Base-by-base conservation (phyloP, 2,797 vertebrate genomes). In the Lutra lutra region DNA sequence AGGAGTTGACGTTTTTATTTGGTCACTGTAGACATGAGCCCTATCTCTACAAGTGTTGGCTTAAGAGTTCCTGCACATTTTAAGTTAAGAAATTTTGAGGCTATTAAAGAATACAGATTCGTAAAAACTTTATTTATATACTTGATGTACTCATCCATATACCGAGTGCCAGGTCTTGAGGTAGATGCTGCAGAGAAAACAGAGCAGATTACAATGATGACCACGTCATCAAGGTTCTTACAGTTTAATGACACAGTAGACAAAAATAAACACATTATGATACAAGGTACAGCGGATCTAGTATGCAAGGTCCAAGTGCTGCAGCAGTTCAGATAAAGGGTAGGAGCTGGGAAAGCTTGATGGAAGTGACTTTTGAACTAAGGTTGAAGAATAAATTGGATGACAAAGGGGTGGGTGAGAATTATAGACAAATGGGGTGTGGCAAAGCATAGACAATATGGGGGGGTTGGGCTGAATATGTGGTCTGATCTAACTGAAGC, bases 21-120 rank as follows among this genome's bases (percentile, higher is more conserved):
- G 56, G 40, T 80, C 9, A 54, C 70, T 94, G 95, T 89, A 89
- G 38, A 97, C 94, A 66, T 70, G 20, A 72, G 38, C 95, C 11
- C 8, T 35, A 72, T 64, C 38, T n/a, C 2, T 79, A 38, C 93
- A 85, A 82, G 66, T 86, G 12, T 72, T 56, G 88, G 23, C 86
- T 40, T 48, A 62, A 58, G 75, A 77, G 18, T 15, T 79, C 38
- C 15, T 56, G 38, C 46, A 75, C 15, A 38, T 89, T 94, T 91
- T 58, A 32, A 64, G 58, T 78, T 14, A 92, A 95, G 66, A 86
- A 32, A 64, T 66, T 91, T 90, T 78, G 43, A 90, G 12, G 73
- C 25, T 88, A 35, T 80, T 91, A 51, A 95, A 82, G 32, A 78
- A 77, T 73, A 86, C 6, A 80, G 66, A 66, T 70, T 54, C 9